Conservation (phyloP, 2,797 vertebrate species). For the Cygnus olor region DNA sequence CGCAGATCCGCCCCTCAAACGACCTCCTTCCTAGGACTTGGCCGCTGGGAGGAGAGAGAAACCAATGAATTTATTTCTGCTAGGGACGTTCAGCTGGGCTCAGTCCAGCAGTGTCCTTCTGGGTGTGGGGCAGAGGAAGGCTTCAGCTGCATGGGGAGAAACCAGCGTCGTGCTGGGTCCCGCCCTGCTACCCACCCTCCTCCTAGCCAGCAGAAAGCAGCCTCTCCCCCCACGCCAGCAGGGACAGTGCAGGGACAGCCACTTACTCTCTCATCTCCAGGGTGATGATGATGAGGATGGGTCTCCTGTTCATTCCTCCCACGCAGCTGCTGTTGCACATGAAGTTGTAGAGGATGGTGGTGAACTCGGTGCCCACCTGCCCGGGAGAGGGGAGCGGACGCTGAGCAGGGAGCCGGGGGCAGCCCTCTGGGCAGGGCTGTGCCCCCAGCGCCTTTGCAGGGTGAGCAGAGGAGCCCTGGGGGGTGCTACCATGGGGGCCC, state of each 20-base stretch:
- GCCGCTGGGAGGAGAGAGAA: constrained; percentile 79
- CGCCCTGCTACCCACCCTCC: background rate
- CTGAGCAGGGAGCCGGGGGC: background rate
- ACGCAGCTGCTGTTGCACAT: constrained; percentile 99
- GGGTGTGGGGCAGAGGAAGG: background rate
- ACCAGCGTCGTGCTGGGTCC: fast-evolving
- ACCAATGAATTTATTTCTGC: background rate
- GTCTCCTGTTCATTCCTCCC: constrained; percentile 97
- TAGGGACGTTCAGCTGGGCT: fast-evolving
- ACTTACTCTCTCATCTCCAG: constrained; percentile 97
- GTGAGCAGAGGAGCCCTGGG: background rate
- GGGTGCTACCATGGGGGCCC: background rate
- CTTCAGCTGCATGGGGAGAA: background rate
- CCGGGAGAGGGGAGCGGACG: background rate
- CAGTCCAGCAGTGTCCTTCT: background rate
- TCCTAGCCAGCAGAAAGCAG: background rate
- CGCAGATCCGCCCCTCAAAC: constrained; percentile 97
- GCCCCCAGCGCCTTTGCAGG: background rate
- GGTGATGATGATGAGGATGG: constrained; percentile 98
- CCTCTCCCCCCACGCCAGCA: fast-evolving
- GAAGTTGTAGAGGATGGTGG: constrained; percentile 98
- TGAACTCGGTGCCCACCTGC: constrained; percentile 98
- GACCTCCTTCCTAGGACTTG: constrained; percentile 95
- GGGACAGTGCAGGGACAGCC: background rate
- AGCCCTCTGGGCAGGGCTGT: background rate